Percentiles rank a stretch among this genome's conserved stretches.
phyloP scores from a whole-genome alignment of 2,113 vertebrate genomes.

The Aythya baeri region DNA sequence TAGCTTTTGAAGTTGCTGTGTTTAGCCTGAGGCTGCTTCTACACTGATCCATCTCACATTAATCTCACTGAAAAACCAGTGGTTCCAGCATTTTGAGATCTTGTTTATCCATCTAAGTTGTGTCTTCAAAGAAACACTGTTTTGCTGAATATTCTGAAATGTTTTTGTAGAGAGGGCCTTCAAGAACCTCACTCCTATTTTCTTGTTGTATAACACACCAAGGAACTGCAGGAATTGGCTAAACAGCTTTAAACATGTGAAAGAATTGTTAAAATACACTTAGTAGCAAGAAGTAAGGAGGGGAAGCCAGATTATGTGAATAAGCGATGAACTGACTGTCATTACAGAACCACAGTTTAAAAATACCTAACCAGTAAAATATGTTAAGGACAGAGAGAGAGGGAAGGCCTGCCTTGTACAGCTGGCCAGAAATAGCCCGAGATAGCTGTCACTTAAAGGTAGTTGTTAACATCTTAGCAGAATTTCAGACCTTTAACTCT shows the following conservation, averaged over 20 bases:
- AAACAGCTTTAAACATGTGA: neutral
- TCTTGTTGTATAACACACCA: neutral
- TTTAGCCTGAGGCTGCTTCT: neutral
- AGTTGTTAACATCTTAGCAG: neutral
- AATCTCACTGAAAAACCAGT: neutral
- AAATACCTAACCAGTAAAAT: neutral
- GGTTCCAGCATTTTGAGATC: neutral
- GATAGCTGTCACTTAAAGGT: neutral
- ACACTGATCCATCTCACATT: neutral
- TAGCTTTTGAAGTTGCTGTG: neutral
- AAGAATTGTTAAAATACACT: neutral
- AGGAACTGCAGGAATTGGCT: neutral
- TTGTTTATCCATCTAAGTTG: neutral
- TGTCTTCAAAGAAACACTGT: neutral
- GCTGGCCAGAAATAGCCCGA: neutral
- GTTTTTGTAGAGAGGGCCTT: neutral
- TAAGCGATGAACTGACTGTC: neutral
- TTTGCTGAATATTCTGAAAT: neutral
- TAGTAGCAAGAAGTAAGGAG: neutral
- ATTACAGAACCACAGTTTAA: neutral
- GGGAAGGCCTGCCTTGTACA: neutral
- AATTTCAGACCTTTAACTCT: neutral
- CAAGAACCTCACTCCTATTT: neutral
- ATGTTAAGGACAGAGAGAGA: neutral
- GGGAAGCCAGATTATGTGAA: neutral